A percentile compares a stretch with the other conserved stretches of the same genome.
Evolutionary conservation across 1,140 invertebrate genomes (phyloP).

Genomic region (Parasteatoda tepidariorum): DNA sequence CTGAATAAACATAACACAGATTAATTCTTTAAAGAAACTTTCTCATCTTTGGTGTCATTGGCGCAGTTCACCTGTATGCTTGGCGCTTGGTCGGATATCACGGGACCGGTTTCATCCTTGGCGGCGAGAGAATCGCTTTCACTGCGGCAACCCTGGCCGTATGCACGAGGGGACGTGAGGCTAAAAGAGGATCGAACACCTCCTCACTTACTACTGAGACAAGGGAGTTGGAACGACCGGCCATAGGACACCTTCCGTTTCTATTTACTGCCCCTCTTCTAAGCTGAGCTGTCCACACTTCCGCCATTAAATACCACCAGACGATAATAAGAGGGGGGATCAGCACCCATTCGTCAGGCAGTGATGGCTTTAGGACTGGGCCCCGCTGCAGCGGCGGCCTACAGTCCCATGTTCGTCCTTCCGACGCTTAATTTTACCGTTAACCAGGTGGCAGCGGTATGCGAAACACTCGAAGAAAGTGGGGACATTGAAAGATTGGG

Average conservation of each 20-base stretch:
- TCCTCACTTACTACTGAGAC: conserved; percentile 60
- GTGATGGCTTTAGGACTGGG: conserved; percentile 57
- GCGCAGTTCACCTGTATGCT: not conserved
- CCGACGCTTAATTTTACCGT: conserved; percentile 63
- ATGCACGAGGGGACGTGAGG: conserved; percentile 53
- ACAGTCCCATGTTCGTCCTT: conserved; percentile 60
- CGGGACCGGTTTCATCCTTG: conserved; percentile 34
- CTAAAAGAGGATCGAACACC: conserved; percentile 58
- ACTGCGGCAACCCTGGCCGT: conserved; percentile 50
- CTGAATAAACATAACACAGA: no score
- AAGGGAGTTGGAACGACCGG: conserved; percentile 44
- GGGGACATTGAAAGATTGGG: conserved; percentile 96
- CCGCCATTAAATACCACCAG: conserved; percentile 1
- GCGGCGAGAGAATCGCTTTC: conserved; percentile 55
- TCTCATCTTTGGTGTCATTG: no score
- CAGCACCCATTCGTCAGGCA: not conserved
- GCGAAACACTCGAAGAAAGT: conserved; percentile 97
- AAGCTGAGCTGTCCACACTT: not conserved
- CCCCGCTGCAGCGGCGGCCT: conserved; percentile 33
- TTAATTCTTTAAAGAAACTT: no score
- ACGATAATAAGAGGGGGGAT: conserved; percentile 1
- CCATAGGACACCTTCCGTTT: conserved; percentile 13
- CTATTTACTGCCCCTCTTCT: not conserved
- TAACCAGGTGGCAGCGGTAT: conserved; percentile 93
- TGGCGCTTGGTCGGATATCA: conserved; percentile 2